Base-by-base conservation (phyloP, 2,113 vertebrate species). In the Ancistrus triradiatus region DNA sequence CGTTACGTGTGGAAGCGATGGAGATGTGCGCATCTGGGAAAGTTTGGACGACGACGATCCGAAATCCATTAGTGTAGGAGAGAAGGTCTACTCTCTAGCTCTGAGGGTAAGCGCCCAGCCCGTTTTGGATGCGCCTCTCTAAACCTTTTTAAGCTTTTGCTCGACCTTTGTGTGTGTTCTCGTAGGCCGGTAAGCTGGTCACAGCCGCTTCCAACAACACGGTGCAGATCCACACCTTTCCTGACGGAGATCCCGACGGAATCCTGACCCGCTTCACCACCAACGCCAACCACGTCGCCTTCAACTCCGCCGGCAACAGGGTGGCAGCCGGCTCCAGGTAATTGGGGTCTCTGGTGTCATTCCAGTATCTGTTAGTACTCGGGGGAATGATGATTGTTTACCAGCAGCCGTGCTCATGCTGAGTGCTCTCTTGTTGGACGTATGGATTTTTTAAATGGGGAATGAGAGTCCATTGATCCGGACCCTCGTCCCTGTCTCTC, bases 1-100 rank as follows among this genome's bases (percentile, higher is more conserved):
- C 3, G 90, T 99, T 2, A 98, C 95, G 3, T 92, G 94, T 69
- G 96, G 96, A 53, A 93, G 89, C 33, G 96, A 99, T 51, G 96
- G 96, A 63, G 96, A 99, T 10, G 91, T 99, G 10, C 87, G 96
- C 15, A 92, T 98, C 59, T 99, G 95, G 95, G 93, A 94, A 75
- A 82, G 91, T 77, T 78, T 99, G 72, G 94, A 99, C 33, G 96
- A 98, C 0, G 94, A 99, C 2, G 95, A 99, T 59, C 96, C 95
- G 0, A 96, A 92, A 73, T 97, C 93, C 66, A 93, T 99, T 75
- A 95, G 84, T 0, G 93, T 99, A 3, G 96, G 94, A 63, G 94
- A 98, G 63, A 98, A 94, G 77, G 92, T 88, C 3, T 93, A 90
- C 73, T 96, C 96, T 0, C 86, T 93, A 8, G 90, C 94, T 15